Base-by-base conservation (phyloP, 2,113 vertebrate genomes). In the Rana temporaria region DNA sequence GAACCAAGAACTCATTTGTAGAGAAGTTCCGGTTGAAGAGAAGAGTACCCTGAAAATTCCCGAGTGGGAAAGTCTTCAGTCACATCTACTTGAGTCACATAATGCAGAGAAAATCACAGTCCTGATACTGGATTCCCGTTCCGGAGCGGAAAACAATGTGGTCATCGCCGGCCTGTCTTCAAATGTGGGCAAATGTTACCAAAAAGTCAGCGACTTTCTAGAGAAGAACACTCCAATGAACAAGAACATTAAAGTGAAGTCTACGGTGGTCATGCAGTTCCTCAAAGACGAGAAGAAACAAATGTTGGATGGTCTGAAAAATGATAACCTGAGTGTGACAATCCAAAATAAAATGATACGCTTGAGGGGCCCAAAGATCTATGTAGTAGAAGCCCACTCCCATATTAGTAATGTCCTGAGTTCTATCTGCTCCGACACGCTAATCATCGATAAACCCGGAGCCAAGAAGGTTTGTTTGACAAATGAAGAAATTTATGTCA, bases 391-490 rank as follows among this genome's bases (percentile, higher is more conserved):
- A 1, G 88, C 77, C 30, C 67, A 85, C 15, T 1, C 18, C 1
- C 1, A 17, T 0, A 52, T 96, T 48, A 73, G 87, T 65, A 8
- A 89, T 30, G 1, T 86, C 16, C 1, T 90, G 1, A 88, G 86
- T 6, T 92, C 90, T 0, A 34, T 95, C 34, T 59, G 42, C 75
- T 81, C 87, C 63, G 88, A 89, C 24, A 79, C 1, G 1, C 84
- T 95, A 7, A 8, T 1, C 34, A 42, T 95, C 1, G 71, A 72
- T 78, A 94, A 87, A 65, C 92, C 96, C 0, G 96, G 95, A 67
- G 88, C 88, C 19, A 94, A 87, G 70, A 90, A 90, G 19, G 87
- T 92, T 62, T 98, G 96, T 73, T 71, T 26, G 42, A 89, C 90
- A 0, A 92, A 91, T 69, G 84, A 88, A 66, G 2, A 30, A 0